Conservation (phyloP, 2,888 invertebrate genomes). For the Microdon myrmicae region DNA sequence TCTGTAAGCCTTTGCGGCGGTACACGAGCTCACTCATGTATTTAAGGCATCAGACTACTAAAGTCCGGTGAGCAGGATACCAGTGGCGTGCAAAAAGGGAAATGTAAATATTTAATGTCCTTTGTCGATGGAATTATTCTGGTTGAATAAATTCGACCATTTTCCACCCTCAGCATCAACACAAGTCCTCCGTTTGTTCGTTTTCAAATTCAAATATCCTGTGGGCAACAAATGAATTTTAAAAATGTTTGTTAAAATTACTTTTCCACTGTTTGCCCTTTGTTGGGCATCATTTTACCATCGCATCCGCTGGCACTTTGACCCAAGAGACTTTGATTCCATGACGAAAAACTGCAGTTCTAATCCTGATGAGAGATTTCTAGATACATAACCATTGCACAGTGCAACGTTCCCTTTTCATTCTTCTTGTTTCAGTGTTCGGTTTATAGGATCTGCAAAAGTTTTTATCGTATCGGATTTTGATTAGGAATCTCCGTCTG, state of each 20-base stretch:
- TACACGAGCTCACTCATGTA: background rate
- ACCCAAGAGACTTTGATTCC: background rate
- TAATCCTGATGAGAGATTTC: too few relatives aligned
- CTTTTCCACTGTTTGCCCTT: constrained; percentile 24
- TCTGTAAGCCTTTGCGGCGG: constrained; percentile 1
- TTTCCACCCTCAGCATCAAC: background rate
- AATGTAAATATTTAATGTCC: constrained; percentile 52
- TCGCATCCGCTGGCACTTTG: constrained; percentile 5
- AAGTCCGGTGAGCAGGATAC: too few relatives aligned
- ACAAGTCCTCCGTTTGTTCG: constrained; percentile 8
- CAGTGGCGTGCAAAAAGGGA: constrained; percentile 30
- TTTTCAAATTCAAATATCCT: constrained; percentile 49
- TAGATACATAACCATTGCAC: too few relatives aligned
- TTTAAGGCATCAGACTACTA: too few relatives aligned
- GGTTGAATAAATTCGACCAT: constrained; percentile 44
- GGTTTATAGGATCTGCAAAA: too few relatives aligned
- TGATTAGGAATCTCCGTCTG: too few relatives aligned
- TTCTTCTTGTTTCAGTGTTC: too few relatives aligned
- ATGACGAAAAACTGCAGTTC: constrained; percentile 2
- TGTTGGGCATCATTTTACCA: constrained; percentile 34
- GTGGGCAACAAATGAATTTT: constrained; percentile 52
- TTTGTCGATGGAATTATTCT: constrained; percentile 51
- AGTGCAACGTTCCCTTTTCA: too few relatives aligned
- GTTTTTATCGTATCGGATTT: too few relatives aligned
- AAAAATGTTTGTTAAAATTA: constrained; percentile 52